These are phyloP conservation scores for Mormyrops attenuatus DNA, from an alignment of 2,797 vertebrate species.

Conservation along the genomic window DNA sequence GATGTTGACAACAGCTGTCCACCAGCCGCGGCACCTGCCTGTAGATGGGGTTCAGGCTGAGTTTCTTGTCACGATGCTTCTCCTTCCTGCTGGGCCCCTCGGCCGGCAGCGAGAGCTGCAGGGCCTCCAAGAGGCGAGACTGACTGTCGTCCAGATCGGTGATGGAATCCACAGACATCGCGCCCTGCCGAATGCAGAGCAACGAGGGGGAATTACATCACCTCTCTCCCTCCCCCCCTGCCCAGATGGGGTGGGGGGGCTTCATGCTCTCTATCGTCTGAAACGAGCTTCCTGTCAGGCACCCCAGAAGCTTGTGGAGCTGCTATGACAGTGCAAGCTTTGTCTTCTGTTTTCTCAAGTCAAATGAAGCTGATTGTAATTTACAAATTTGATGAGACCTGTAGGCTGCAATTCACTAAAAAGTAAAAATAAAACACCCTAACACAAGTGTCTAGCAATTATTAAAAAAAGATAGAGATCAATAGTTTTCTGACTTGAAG, in stretches of 20 bases:
- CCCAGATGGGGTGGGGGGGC: not conserved
- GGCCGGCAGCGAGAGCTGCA: constrained; percentile 88
- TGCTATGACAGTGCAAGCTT: not conserved
- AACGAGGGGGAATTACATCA: not conserved
- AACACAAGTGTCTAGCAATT: not conserved
- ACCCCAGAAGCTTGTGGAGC: not conserved
- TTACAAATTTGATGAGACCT: not conserved
- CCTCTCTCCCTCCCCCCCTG: not conserved
- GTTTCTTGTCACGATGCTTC: constrained; percentile 82
- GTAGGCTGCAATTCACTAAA: not conserved
- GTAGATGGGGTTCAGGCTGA: constrained; percentile 97
- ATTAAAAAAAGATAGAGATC: not conserved
- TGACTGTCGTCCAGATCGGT: constrained; percentile 95
- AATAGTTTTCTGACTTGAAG: not conserved
- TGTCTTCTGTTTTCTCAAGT: not conserved
- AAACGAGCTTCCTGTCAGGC: not conserved
- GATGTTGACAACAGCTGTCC: constrained; percentile 92
- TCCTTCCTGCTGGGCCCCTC: constrained; percentile 81
- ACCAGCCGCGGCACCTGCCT: constrained; percentile 89
- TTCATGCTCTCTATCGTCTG: not conserved
- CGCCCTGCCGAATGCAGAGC: constrained; percentile 70
- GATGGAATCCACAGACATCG: constrained; percentile 97
- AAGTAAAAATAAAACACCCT: not conserved
- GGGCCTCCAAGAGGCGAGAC: constrained; percentile 87
- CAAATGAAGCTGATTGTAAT: not conserved